Evolutionary conservation across 2,797 vertebrate species (phyloP).

Genomic region (Pogonophryne albipinna): DNA sequence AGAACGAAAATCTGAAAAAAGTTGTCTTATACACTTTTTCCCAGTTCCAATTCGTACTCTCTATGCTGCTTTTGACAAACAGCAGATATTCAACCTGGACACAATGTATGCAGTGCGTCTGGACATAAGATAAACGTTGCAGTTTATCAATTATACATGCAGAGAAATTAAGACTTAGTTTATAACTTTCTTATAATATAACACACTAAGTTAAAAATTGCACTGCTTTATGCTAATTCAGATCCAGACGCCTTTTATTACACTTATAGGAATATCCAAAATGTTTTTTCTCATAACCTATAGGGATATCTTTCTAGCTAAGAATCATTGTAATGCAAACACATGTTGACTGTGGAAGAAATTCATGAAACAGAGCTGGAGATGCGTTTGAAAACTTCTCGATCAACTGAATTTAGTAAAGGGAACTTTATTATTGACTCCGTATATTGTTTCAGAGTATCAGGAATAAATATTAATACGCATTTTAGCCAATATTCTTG

Average conservation of each 20-base stretch:
- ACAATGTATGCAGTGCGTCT: not conserved
- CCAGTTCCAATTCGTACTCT: not conserved
- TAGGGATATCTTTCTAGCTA: not conserved
- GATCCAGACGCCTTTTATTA: not conserved
- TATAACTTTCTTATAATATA: not conserved
- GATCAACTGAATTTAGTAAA: slow-evolving; percentile 1
- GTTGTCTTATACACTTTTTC: not conserved
- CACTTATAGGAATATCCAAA: not conserved
- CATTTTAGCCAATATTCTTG: not conserved
- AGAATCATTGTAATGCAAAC: not conserved
- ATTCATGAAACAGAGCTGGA: not conserved
- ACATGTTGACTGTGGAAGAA: not conserved
- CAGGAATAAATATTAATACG: not conserved
- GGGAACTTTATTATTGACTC: not conserved
- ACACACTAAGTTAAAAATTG: not conserved
- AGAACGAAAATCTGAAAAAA: not conserved
- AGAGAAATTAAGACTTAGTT: not conserved
- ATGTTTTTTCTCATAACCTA: not conserved
- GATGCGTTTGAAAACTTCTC: not conserved
- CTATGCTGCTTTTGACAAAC: not conserved
- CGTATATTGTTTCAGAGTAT: not conserved
- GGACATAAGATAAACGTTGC: not conserved
- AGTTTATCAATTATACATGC: not conserved
- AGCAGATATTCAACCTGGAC: not conserved
- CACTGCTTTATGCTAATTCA: not conserved